Evolutionary conservation across 1,140 invertebrate genomes (phyloP), one percentile per base, ranked within the genome.

Genomic region (Dendrolimus kikuchii): DNA sequence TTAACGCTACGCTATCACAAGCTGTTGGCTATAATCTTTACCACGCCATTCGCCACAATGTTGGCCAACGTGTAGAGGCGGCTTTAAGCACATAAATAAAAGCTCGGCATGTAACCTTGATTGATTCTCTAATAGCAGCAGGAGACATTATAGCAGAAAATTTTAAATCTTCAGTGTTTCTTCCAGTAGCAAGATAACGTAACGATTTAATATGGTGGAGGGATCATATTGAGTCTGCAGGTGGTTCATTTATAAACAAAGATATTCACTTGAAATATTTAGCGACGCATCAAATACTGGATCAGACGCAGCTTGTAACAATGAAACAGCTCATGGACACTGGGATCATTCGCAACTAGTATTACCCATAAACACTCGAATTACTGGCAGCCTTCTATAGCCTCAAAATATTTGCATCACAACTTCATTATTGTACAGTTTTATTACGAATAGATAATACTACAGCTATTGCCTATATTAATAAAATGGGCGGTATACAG

Each of bases 251-350:
- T 9, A 47, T 43, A 46, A 9, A 8, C 3, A n/a, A 49, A 37
- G 37, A 45, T 43, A 41, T 44, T 9, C 38, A n/a, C 42, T 50
- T n/a, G 53, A 55, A 9, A 60, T 60, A 23, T 60, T 52, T 49
- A 46, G 49, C 36, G 53, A 60, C 42, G 58, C 58, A 6, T 60
- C 58, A 38, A 48, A 1, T 45, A 52, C 53, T 6, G 58, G 58
- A 9, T 60, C 53, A 49, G 58, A 53, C 6, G 49, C 53, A 8
- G n/a, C 40, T 40, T 52, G 53, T 44, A 49, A 41, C 50, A 40
- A 52, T 5, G 42, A 38, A 38, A 58, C n/a, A 7, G 36, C 10
- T 1, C 43, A 45, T 45, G 43, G 43, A n/a, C n/a, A 8, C 23
- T 45, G 43, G 43, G 23, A 6, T 7, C 5, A 6, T 4, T 5